phyloP scores from a whole-genome alignment of 1,140 invertebrate species.

The Drosophila simulans region DNA sequence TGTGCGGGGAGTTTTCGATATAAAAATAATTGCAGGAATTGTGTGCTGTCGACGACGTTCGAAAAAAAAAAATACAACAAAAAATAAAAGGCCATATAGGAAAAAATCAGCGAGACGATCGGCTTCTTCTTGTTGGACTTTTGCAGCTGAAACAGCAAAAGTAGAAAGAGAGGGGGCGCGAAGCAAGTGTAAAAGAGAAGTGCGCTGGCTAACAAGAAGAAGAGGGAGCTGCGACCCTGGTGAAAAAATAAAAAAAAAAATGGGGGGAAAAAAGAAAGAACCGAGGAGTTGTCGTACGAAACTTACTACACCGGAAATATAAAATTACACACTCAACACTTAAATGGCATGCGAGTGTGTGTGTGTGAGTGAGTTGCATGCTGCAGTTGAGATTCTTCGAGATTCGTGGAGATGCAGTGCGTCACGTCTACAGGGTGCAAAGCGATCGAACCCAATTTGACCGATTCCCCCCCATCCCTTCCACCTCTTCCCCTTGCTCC shows the following conservation, averaged over 20 bases:
- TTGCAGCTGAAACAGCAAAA: constrained; percentile 77
- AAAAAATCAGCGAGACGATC: constrained; percentile 37
- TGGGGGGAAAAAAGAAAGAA: constrained; percentile 16
- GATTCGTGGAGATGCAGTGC: constrained; percentile 29
- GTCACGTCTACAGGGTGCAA: constrained; percentile 68
- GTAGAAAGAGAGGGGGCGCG: constrained; percentile 10
- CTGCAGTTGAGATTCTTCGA: constrained; percentile 67
- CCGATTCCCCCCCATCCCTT: constrained; percentile 20
- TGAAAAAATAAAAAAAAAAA: constrained; percentile 14
- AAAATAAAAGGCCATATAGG: constrained; percentile 24
- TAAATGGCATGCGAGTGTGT: constrained; percentile 62
- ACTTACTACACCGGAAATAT: constrained; percentile 82
- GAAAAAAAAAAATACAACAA: constrained; percentile 24
- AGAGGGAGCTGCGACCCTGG: constrained; percentile 63
- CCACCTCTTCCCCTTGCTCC: neutral
- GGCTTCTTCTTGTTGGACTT: constrained; percentile 62
- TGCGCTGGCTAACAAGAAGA: constrained; percentile 42
- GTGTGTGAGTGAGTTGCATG: constrained; percentile 58
- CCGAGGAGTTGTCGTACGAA: constrained; percentile 72
- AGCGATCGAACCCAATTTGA: constrained; percentile 67
- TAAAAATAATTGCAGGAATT: constrained; percentile 83
- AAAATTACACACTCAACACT: constrained; percentile 83
- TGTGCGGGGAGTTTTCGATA: constrained; percentile 66
- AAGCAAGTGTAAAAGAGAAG: constrained; percentile 50
- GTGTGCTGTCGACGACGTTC: constrained; percentile 55